Percentiles rank a stretch among this genome's conserved stretches.
Evolutionary conservation across 2,113 vertebrate species (phyloP).

Genomic region (Redunca redunca): DNA sequence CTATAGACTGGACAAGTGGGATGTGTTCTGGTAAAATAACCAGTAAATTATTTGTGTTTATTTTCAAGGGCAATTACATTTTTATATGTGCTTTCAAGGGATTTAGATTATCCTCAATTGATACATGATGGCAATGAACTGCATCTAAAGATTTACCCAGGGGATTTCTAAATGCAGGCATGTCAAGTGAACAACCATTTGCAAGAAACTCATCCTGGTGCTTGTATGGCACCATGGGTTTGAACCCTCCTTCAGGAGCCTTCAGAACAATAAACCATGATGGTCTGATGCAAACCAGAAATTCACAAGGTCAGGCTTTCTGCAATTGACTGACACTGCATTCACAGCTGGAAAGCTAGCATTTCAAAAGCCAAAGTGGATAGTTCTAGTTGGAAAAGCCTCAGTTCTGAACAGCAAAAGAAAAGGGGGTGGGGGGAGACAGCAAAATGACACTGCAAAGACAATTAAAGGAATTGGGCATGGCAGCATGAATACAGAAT

Average conservation of each 20-base stretch:
- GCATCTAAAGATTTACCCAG: conserved; percentile 45
- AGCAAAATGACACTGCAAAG: neutral
- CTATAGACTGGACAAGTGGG: neutral
- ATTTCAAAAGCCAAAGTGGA: conserved; percentile 18
- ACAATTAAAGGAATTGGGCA: conserved; percentile 40
- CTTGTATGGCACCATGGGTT: neutral
- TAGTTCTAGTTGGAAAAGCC: neutral
- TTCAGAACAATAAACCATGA: conserved; percentile 44
- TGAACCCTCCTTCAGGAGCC: neutral
- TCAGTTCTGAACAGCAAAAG: neutral
- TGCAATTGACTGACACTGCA: neutral
- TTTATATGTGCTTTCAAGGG: conserved; percentile 39
- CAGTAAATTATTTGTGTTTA: conserved; percentile 45
- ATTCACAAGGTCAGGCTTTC: neutral
- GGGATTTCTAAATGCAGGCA: conserved; percentile 13
- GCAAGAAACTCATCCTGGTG: neutral
- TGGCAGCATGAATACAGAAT: neutral
- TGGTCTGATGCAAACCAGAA: conserved; percentile 71
- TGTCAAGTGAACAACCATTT: neutral
- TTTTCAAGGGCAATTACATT: conserved; percentile 49
- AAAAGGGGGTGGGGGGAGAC: accelerated
- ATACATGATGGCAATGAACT: conserved; percentile 33
- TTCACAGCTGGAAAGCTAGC: conserved; percentile 27
- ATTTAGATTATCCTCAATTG: conserved; percentile 29
- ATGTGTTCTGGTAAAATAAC: conserved; percentile 48